Evolutionary conservation across 2,113 vertebrate genomes (phyloP), one percentile per base, ranked within the genome.

Genomic region (Cyanistes caeruleus): DNA sequence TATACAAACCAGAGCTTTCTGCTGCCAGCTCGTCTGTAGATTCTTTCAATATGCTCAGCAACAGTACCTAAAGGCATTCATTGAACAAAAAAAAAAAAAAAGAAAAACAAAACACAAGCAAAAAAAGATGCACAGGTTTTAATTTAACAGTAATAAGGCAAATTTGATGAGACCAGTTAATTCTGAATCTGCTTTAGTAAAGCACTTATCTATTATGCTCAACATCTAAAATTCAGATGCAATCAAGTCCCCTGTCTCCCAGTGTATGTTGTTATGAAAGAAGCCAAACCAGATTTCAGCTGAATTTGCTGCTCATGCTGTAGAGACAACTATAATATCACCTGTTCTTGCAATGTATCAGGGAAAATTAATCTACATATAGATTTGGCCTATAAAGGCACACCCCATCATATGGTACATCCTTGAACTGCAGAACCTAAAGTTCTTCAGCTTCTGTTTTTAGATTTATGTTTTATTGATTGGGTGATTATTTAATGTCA

Each of bases 1-100:
- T 76, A 97, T 98, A 99, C 99, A 98, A 98, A 99, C 99, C 99
- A 99, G 98, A 99, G 99, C 87, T 99, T 99, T 95, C 98, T 98
- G 98, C 98, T 99, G 84, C 99, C 99, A 56, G 99, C 99, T 98
- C 98, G 98, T 96, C 99, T 98, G 95, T 99, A 99, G 98, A 99
- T 98, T 94, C 99, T 98, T 97, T 99, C 99, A 96, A 99, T 98
- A 89, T 99, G 99, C 52, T 99, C 99, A 94, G 97, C 98, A 94
- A 99, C 95, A 70, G 98, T 98, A 98, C 98, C 99, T 99, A 98
- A 97, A 91, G 37, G 81, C 49, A 91, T 85, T 81, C 14, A 43
- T 43, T 39, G 4, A 33, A 97, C 96, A 65, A 51, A 48, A 59
- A 46, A 33, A 19, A 33, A 19, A 33, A n/a, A 35, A 33, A n/a